Evolutionary conservation across 2,113 vertebrate genomes (phyloP).

Genomic region (Platycercus adscitus): DNA sequence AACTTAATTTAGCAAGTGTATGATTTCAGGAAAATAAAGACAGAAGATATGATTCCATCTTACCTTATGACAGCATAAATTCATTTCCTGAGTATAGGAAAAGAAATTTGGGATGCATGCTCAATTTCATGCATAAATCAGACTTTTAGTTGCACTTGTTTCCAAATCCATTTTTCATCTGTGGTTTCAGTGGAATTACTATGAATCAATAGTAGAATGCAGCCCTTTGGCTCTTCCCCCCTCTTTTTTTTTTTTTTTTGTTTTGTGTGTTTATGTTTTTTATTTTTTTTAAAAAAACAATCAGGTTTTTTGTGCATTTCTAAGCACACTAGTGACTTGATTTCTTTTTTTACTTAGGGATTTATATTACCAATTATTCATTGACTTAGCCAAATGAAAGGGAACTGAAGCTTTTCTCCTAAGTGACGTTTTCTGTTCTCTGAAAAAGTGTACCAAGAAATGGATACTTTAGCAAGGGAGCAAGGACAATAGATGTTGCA

Average conservation of each 20-base stretch:
- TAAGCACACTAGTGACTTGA: neutral
- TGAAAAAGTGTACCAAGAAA: constrained; percentile 55
- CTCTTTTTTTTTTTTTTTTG: neutral
- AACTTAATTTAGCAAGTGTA: neutral
- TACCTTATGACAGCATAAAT: neutral
- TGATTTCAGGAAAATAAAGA: constrained; percentile 2
- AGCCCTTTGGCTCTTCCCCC: neutral
- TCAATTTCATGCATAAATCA: neutral
- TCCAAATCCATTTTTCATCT: neutral
- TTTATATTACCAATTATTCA: constrained; percentile 39
- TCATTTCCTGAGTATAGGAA: neutral
- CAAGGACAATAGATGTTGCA: constrained; percentile 13
- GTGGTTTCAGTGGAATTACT: neutral
- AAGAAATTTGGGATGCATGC: neutral
- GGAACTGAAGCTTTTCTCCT: constrained; percentile 4
- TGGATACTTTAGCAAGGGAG: constrained; percentile 41
- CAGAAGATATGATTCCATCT: neutral
- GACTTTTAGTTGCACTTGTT: neutral
- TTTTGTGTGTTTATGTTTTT: neutral
- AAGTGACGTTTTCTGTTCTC: constrained; percentile 31
- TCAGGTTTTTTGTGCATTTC: neutral
- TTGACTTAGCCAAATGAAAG: neutral
- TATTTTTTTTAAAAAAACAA: neutral
- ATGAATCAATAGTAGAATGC: neutral
- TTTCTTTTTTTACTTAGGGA: neutral